These are phyloP conservation scores for Coreius guichenoti DNA, from an alignment of 2,797 vertebrate genomes.

Conservation along the genomic window DNA sequence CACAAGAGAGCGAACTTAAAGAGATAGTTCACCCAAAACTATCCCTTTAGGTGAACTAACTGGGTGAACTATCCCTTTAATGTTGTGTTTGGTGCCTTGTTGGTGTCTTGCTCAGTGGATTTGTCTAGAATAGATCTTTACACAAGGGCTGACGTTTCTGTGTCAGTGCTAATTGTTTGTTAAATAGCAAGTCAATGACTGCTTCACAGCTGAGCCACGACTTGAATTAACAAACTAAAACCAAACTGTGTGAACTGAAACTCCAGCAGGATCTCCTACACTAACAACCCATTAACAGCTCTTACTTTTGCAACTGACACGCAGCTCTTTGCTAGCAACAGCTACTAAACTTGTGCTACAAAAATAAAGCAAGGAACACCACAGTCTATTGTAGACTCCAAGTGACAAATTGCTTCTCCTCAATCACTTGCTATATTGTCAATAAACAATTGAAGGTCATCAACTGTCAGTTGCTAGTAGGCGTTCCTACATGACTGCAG, in stretches of 20 bases:
- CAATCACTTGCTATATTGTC: not conserved
- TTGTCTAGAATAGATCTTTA: not conserved
- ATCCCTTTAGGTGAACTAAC: too few relatives aligned
- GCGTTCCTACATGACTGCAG: not conserved
- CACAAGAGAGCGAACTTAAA: too few relatives aligned
- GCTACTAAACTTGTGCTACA: not conserved
- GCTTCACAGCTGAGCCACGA: not conserved
- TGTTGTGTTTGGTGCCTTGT: not conserved
- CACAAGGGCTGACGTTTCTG: not conserved
- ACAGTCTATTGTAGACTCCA: not conserved
- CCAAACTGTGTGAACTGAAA: not conserved
- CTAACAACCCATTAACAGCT: not conserved
- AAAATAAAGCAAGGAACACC: not conserved
- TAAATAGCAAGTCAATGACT: conserved; percentile 12
- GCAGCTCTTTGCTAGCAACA: not conserved
- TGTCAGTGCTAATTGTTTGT: conserved; percentile 21
- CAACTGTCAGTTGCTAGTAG: not conserved
- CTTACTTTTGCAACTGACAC: not conserved
- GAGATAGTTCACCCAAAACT: too few relatives aligned
- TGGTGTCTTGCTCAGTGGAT: not conserved
- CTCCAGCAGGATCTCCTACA: not conserved
- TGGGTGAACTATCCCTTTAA: too few relatives aligned
- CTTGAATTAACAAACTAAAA: conserved; percentile 2
- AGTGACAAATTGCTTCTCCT: not conserved
- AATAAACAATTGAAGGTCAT: not conserved